Conservation (phyloP, 1,140 invertebrate genomes). For the Aphaenogaster rudis region DNA sequence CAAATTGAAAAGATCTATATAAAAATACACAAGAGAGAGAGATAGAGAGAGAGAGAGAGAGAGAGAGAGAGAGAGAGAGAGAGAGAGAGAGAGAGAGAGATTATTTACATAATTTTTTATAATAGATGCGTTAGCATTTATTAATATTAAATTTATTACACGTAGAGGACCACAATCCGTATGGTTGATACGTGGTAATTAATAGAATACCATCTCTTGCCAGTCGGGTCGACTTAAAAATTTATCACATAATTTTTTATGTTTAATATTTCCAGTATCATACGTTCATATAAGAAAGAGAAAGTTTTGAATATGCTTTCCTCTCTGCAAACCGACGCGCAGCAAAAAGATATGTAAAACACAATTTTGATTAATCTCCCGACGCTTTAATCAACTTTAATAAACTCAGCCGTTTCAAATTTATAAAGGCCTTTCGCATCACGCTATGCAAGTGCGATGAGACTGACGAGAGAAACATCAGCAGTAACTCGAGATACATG, state of each 20-base stretch:
- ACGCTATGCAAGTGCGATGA: conserved; percentile 34
- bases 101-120: neutral
- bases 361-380: neutral
- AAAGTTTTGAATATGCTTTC: neutral
- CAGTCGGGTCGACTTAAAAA: too few relatives aligned
- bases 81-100: neutral
- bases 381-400: conserved; percentile 14
- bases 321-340: neutral
- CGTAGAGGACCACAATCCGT: too few relatives aligned
- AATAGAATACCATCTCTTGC: too few relatives aligned
- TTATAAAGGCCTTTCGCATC: conserved; percentile 10
- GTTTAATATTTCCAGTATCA: neutral
- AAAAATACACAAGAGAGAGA: neutral
- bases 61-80: too few relatives aligned
- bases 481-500: conserved; percentile 65
- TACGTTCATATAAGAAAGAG: neutral
- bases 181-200: too few relatives aligned
- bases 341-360: neutral
- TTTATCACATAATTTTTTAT: neutral
- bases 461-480: conserved; percentile 54
- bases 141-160: too few relatives aligned
- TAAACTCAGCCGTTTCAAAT: neutral
- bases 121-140: too few relatives aligned
- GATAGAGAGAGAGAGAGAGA: too few relatives aligned
- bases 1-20: neutral